Percentiles rank a stretch among this genome's conserved stretches.
Conservation (phyloP, 1,140 invertebrate species). For the Asobara japonica region DNA sequence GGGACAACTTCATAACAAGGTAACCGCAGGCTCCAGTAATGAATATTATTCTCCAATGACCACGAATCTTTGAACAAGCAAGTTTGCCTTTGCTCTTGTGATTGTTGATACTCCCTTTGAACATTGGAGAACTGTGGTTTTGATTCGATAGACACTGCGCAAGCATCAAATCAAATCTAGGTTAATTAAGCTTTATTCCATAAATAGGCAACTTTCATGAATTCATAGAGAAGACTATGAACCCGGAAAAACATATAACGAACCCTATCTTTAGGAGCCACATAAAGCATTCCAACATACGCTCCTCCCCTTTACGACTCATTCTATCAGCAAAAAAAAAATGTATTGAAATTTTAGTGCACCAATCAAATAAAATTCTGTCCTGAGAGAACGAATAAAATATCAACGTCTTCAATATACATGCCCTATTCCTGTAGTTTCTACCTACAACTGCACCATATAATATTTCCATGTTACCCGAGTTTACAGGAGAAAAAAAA, state of each 20-base stretch:
- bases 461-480: neutral
- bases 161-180: neutral
- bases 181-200: neutral
- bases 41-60: constrained; percentile 14
- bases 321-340: neutral
- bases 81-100: neutral
- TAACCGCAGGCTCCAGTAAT: constrained; percentile 7
- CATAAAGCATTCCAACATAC: neutral
- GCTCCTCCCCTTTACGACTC: neutral
- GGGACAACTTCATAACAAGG: constrained; percentile 2
- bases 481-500: constrained; percentile 1
- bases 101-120: constrained; percentile 3
- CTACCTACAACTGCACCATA: neutral
- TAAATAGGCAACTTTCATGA: too few relatives aligned
- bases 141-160: neutral
- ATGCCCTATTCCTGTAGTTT: neutral
- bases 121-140: neutral
- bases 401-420: neutral
- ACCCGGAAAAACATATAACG: neutral
- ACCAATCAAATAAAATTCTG: neutral
- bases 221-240: neutral
- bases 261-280: neutral
- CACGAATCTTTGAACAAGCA: neutral
- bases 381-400: neutral
- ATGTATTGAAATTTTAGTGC: neutral